Percentiles rank a stretch among this genome's conserved stretches.
Evolutionary conservation across 1,140 invertebrate species (phyloP).

Genomic region (Armadillidium nasatum): DNA sequence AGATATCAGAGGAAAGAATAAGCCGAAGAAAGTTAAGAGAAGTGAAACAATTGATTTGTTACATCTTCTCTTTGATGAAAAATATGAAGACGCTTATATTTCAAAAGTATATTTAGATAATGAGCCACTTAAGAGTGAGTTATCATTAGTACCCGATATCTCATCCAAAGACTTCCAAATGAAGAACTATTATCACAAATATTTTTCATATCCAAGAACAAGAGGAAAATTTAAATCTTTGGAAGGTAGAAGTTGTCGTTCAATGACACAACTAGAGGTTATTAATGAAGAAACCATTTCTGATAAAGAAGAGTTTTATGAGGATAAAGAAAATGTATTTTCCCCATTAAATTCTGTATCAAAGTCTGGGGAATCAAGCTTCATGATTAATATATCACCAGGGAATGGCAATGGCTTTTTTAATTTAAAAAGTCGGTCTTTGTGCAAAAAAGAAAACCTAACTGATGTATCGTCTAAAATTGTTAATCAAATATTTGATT

Average conservation of each 20-base stretch:
- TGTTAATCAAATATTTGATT: too few relatives aligned
- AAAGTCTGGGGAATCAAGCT: background rate
- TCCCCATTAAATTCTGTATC: background rate
- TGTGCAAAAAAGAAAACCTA: too few relatives aligned
- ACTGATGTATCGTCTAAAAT: too few relatives aligned
- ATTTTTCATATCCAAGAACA: too few relatives aligned
- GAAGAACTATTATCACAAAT: too few relatives aligned
- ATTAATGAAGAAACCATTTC: background rate
- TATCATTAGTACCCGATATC: too few relatives aligned
- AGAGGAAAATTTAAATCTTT: too few relatives aligned
- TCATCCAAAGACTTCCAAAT: too few relatives aligned
- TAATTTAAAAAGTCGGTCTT: background rate
- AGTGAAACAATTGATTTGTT: background rate
- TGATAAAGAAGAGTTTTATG: background rate
- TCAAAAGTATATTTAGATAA: background rate
- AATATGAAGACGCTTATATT: conserved; percentile 2
- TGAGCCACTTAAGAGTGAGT: too few relatives aligned
- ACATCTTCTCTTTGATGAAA: background rate
- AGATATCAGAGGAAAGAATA: background rate
- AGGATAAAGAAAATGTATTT: background rate
- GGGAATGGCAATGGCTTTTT: background rate
- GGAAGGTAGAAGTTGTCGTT: background rate
- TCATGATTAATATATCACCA: background rate
- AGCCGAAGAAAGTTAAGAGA: background rate
- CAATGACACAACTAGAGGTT: background rate